Conservation (phyloP, 1,140 invertebrate species). For the Cydia fagiglandana region DNA sequence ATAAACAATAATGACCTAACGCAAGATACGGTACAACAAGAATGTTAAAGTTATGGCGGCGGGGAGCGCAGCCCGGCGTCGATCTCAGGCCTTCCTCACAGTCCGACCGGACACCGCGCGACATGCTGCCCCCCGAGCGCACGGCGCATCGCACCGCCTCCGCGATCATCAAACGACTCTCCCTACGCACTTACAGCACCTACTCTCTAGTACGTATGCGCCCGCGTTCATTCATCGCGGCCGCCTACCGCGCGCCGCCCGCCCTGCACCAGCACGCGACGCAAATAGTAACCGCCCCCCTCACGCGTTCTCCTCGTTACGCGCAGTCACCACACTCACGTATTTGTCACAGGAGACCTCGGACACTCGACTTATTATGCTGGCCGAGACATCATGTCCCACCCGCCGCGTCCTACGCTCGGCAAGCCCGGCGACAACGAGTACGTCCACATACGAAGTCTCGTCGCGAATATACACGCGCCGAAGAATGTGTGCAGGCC, state of each 20-base stretch:
- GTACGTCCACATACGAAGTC: conserved; percentile 70
- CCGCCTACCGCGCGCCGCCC: conserved; percentile 52
- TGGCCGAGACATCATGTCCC: conserved; percentile 58
- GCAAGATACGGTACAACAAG: conserved; percentile 14
- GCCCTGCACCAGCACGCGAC: conserved; percentile 57
- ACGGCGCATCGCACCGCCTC: conserved; percentile 60
- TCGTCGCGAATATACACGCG: conserved; percentile 75
- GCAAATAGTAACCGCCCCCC: conserved; percentile 69
- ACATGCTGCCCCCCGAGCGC: conserved; percentile 70
- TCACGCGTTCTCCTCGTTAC: conserved; percentile 48
- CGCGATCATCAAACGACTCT: conserved; percentile 68
- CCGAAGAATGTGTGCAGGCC: conserved; percentile 75
- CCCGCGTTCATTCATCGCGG: conserved; percentile 65
- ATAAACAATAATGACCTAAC: conserved; percentile 28
- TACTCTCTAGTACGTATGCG: conserved; percentile 73
- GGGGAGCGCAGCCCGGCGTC: conserved; percentile 51
- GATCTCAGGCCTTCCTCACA: conserved; percentile 42
- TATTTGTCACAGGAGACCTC: conserved; percentile 64
- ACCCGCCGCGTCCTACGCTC: conserved; percentile 52
- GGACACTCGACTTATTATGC: conserved; percentile 64
- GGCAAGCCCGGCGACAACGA: conserved; percentile 55
- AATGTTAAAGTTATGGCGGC: conserved; percentile 40
- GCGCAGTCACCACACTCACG: conserved; percentile 55
- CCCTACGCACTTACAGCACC: conserved; percentile 65
- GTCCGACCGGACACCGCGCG: conserved; percentile 55